Conservation (phyloP, 2,113 vertebrate genomes). For the Pseudolaguvia tuberculata region DNA sequence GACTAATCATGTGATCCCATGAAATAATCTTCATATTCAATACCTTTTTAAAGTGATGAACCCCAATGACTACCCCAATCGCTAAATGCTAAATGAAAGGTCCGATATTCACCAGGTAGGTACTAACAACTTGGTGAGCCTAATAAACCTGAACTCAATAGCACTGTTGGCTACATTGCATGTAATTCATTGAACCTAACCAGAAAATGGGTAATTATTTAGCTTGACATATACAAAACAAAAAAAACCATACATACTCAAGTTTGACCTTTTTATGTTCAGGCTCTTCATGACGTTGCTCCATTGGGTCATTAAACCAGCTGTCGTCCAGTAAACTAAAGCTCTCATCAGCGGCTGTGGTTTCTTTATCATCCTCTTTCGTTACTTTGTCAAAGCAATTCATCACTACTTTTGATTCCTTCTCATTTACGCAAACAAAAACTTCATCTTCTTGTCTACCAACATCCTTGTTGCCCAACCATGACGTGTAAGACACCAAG, state of each 20-base stretch:
- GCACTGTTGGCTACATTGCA: background rate
- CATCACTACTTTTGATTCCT: background rate
- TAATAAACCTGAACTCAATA: background rate
- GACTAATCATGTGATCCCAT: too few relatives aligned
- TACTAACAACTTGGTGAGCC: too few relatives aligned
- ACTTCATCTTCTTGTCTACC: background rate
- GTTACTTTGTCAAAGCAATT: background rate
- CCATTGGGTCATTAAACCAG: slow-evolving; percentile 69
- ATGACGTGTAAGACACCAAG: slow-evolving; percentile 17
- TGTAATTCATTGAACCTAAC: background rate
- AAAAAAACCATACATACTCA: slow-evolving; percentile 50
- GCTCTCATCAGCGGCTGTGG: slow-evolving; percentile 43
- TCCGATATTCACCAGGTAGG: too few relatives aligned
- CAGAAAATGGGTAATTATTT: background rate
- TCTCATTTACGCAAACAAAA: background rate
- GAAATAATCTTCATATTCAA: too few relatives aligned
- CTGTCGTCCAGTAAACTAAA: slow-evolving; percentile 53
- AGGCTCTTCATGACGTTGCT: slow-evolving; percentile 20
- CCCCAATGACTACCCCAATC: too few relatives aligned
- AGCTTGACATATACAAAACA: background rate
- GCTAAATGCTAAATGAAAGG: too few relatives aligned
- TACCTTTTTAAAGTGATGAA: too few relatives aligned
- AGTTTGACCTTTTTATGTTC: slow-evolving; percentile 44
- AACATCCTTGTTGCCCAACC: background rate
- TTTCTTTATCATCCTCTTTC: background rate